Percentiles rank a stretch among this genome's conserved stretches.
phyloP scores from a whole-genome alignment of 2,888 invertebrate genomes.

The Eupithecia subumbrata region DNA sequence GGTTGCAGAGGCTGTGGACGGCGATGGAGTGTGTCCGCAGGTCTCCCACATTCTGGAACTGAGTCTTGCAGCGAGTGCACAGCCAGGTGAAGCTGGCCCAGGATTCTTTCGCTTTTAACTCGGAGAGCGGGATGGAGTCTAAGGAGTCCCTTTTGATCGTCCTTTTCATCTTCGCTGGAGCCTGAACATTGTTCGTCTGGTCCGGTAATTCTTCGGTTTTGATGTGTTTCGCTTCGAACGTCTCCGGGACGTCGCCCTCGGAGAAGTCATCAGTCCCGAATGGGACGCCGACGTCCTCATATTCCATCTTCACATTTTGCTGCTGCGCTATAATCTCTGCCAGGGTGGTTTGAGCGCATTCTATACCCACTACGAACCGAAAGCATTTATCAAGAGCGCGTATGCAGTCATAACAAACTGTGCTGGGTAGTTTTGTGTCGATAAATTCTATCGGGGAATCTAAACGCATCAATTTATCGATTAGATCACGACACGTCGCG shows the following conservation, averaged over 20 bases:
- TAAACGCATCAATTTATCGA: slow-evolving; percentile 42
- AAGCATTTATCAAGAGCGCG: slow-evolving; percentile 58
- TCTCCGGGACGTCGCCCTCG: slow-evolving; percentile 4
- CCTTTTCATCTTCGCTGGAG: slow-evolving; percentile 7
- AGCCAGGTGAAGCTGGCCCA: slow-evolving; percentile 69
- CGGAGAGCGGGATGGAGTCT: slow-evolving; percentile 53
- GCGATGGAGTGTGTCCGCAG: slow-evolving; percentile 84
- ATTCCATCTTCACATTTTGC: slow-evolving; percentile 22
- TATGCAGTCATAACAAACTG: slow-evolving; percentile 63
- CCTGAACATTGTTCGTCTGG: neutral
- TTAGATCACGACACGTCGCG: slow-evolving; percentile 49
- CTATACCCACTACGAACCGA: slow-evolving; percentile 60
- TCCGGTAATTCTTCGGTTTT: slow-evolving; percentile 14
- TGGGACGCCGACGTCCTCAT: slow-evolving; percentile 12
- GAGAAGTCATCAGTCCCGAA: slow-evolving; percentile 6
- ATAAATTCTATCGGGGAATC: slow-evolving; percentile 56
- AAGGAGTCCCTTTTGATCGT: slow-evolving; percentile 23
- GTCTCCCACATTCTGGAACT: slow-evolving; percentile 60
- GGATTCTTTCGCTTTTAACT: slow-evolving; percentile 59
- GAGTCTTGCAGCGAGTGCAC: slow-evolving; percentile 65
- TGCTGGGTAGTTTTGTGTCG: slow-evolving; percentile 56
- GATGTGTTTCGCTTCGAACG: slow-evolving; percentile 4
- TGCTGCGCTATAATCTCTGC: neutral
- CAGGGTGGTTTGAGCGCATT: slow-evolving; percentile 22
- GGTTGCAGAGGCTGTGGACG: slow-evolving; percentile 84